Percentiles rank a stretch among this genome's conserved stretches.
These are phyloP conservation scores for Cacoxenus indagator DNA, from an alignment of 2,888 invertebrate genomes.

Conservation along the genomic window DNA sequence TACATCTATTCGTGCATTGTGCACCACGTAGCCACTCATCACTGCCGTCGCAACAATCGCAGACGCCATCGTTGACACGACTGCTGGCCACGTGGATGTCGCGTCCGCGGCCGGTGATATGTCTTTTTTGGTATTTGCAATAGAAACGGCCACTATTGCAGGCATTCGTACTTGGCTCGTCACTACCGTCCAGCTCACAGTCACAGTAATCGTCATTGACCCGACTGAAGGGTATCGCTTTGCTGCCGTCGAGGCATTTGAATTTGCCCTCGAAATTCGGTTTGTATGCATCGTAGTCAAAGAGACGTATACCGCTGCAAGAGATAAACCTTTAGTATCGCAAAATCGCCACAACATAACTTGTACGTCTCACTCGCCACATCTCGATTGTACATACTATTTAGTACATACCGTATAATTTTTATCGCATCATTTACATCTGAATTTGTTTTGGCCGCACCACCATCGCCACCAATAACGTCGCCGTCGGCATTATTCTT, in stretches of 20 bases:
- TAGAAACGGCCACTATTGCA: constrained; percentile 88
- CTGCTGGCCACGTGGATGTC: constrained; percentile 78
- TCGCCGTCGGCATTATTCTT: background rate
- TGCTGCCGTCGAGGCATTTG: constrained; percentile 70
- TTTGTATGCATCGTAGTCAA: constrained; percentile 70
- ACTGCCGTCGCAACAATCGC: constrained; percentile 94
- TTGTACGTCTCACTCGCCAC: too few relatives aligned
- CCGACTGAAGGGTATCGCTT: constrained; percentile 73
- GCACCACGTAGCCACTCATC: constrained; percentile 78
- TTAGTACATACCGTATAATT: constrained; percentile 58
- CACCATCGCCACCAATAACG: constrained; percentile 5
- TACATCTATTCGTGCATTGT: constrained; percentile 59
- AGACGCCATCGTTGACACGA: constrained; percentile 92
- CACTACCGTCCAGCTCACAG: constrained; percentile 81
- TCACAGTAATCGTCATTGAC: constrained; percentile 92
- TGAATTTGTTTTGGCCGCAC: constrained; percentile 21
- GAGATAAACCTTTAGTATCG: too few relatives aligned
- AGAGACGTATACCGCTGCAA: constrained; percentile 69
- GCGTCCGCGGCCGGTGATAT: constrained; percentile 67
- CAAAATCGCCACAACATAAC: too few relatives aligned
- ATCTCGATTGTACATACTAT: background rate
- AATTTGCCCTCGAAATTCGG: constrained; percentile 71
- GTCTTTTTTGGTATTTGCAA: constrained; percentile 74
- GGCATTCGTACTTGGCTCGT: constrained; percentile 90
- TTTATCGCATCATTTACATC: constrained; percentile 53